Evolutionary conservation across 2,797 vertebrate species (phyloP), one percentile per base, ranked within the genome.

Genomic region (Rhinella marina): DNA sequence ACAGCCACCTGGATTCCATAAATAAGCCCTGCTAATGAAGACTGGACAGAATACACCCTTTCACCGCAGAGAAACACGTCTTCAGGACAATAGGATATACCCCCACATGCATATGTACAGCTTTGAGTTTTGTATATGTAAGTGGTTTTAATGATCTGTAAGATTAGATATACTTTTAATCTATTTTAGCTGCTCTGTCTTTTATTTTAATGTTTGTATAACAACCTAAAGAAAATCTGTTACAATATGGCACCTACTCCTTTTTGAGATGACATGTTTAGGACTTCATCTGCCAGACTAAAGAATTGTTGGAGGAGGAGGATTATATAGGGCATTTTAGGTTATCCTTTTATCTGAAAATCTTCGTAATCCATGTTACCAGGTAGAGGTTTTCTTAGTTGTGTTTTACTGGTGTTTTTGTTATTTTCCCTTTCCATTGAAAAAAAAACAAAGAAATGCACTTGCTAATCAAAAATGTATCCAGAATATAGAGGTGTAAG

Each of bases 71-170:
- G 56, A 85, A 11, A 81, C 2, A 4, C 29, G 8, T 25, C 32
- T 82, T 61, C 7, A 68, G 56, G n/a, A 19, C 61, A 50, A 64
- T 77, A 77, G 79, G 57, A 23, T 70, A 68, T 68, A 70, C 27
- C 76, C 27, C 72, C 25, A 80, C 66, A 76, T 62, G 32, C 21
- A 64, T 81, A 72, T 85, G 72, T 77, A 76, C 73, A 85, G 73
- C 12, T 59, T 56, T 73, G 19, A 11, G 56, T 86, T 81, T 86
- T 86, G 68, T 84, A 64, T 85, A 76, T 85, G 73, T 85, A 85
- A 85, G 73, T 85, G 57, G 59, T 85, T 85, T 85, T 85, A 85
- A 52, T 32, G 23, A 72, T 84, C 41, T 76, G 72, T 76, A 76
- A 85, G 62, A 66, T 64, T 66, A 80, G 77, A 80, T 80, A 56